Percentiles rank a stretch among this genome's conserved stretches.
These are phyloP conservation scores for Branchellion lobata DNA, from an alignment of 2,888 invertebrate species.

Conservation along the genomic window DNA sequence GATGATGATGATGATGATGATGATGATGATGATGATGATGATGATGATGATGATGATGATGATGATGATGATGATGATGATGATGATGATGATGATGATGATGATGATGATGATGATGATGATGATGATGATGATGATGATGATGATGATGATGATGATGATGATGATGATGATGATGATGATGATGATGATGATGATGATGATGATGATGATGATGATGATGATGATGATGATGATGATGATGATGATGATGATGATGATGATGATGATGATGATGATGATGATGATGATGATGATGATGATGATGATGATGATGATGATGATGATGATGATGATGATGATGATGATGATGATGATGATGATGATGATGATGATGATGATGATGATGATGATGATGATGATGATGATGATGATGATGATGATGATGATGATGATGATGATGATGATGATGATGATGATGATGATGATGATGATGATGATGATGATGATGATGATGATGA, in stretches of 20 bases:
- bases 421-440: constrained; percentile 34
- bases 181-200: constrained; percentile 34
- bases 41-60: background rate
- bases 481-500: no score
- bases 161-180: background rate
- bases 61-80: no score
- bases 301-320: constrained; percentile 7
- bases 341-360: background rate
- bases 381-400: no score
- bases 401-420: constrained; percentile 33
- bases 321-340: background rate
- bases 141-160: background rate
- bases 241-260: constrained; percentile 34
- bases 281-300: constrained; percentile 24
- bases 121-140: background rate
- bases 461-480: constrained; percentile 34
- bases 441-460: constrained; percentile 34
- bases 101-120: background rate
- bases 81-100: no score
- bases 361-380: background rate
- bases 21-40: no score
- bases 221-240: constrained; percentile 34
- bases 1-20: no score
- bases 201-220: constrained; percentile 34
- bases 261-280: constrained; percentile 26